Percentiles rank a stretch among this genome's conserved stretches.
Evolutionary conservation across 2,888 invertebrate genomes (phyloP).

Genomic region (Coremacera marginata): DNA sequence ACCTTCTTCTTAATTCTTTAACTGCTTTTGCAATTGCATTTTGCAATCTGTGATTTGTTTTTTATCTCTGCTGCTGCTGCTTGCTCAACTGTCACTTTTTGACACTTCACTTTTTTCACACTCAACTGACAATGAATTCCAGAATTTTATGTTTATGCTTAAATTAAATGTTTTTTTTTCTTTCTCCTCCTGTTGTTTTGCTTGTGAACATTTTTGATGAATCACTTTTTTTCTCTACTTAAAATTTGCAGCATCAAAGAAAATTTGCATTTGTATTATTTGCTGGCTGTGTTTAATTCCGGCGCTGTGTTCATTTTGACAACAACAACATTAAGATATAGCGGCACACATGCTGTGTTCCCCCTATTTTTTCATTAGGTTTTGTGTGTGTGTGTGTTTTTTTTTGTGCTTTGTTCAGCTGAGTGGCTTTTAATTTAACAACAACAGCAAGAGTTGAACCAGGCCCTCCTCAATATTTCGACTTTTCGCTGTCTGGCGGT

Average conservation of each 20-base stretch:
- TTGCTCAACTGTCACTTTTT: neutral
- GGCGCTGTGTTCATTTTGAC: conserved; percentile 1
- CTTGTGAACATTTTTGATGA: conserved; percentile 9
- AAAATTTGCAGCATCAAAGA: conserved; percentile 8
- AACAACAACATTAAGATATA: conserved; percentile 2
- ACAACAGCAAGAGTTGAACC: conserved; percentile 5
- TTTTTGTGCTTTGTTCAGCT: conserved; percentile 1
- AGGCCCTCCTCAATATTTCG: conserved; percentile 2
- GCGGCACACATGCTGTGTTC: neutral
- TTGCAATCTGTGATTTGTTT: neutral
- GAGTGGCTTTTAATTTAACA: conserved; percentile 38
- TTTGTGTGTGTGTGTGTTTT: neutral
- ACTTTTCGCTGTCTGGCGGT: neutral
- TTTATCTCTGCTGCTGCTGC: neutral
- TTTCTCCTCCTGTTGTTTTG: neutral
- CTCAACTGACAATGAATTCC: conserved; percentile 29
- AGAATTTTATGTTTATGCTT: neutral
- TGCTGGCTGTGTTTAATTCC: too few relatives aligned
- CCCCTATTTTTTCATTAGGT: neutral
- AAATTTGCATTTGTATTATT: conserved; percentile 25
- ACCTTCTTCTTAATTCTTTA: neutral
- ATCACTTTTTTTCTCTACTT: conserved; percentile 10
- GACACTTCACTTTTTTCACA: conserved; percentile 18
- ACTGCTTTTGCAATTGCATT: neutral
- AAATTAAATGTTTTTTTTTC: neutral